phyloP scores from a whole-genome alignment of 2,888 invertebrate genomes.

The Candidula unifasciata region DNA sequence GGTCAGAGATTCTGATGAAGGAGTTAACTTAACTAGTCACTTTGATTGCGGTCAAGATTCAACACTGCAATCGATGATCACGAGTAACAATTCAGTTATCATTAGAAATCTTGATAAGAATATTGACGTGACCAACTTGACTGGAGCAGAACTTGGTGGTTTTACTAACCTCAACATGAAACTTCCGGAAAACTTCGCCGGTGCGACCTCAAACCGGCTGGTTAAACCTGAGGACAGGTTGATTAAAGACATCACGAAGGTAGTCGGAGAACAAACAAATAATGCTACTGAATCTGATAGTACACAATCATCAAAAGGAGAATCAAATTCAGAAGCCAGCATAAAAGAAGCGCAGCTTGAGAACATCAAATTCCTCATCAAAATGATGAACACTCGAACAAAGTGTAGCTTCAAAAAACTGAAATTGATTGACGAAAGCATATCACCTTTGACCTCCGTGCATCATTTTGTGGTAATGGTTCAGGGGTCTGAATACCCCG shows the following conservation, averaged over 20 bases:
- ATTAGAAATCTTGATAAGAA: not conserved
- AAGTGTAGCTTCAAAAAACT: conserved; percentile 41
- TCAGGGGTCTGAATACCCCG: conserved; percentile 25
- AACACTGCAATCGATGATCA: conserved; percentile 24
- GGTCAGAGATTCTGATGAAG: not conserved
- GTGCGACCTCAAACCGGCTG: not conserved
- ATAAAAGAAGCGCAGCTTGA: not conserved
- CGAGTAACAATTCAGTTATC: conserved; percentile 37
- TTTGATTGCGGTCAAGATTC: conserved; percentile 49
- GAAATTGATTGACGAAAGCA: conserved; percentile 43
- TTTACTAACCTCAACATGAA: not conserved
- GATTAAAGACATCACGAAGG: conserved; percentile 7
- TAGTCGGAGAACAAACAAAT: not conserved
- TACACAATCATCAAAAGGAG: not conserved
- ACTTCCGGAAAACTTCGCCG: not conserved
- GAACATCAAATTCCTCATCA: not conserved
- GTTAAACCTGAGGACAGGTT: conserved; percentile 37
- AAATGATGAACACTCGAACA: conserved; percentile 15
- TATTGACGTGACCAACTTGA: not conserved
- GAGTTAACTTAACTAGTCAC: conserved; percentile 23
- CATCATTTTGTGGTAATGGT: conserved; percentile 44
- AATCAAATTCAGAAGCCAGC: not conserved
- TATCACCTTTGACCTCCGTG: not conserved
- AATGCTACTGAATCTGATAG: not conserved
- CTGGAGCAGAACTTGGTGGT: not conserved